Conservation (phyloP, 1,140 invertebrate genomes). For the Galleria mellonella region DNA sequence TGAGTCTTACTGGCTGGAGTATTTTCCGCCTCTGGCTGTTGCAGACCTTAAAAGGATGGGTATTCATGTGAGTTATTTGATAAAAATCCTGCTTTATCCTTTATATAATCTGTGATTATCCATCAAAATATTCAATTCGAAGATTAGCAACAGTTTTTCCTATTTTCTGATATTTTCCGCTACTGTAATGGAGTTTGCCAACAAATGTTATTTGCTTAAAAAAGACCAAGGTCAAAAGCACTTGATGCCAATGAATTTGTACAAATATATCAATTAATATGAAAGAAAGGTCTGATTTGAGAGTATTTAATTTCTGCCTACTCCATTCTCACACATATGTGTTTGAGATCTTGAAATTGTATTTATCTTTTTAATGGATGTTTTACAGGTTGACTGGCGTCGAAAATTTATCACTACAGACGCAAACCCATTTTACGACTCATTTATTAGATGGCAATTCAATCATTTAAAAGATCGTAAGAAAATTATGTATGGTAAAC, state of each 20-base stretch:
- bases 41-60: constrained; percentile 93
- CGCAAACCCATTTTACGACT: constrained; percentile 98
- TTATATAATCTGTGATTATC: too few relatives aligned
- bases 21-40: constrained; percentile 95
- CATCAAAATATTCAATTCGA: too few relatives aligned
- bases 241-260: too few relatives aligned
- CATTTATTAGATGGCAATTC: constrained; percentile 98
- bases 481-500: constrained; percentile 97
- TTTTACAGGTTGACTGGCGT: constrained; percentile 93
- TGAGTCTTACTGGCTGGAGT: constrained; percentile 93
- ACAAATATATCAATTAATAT: too few relatives aligned
- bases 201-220: neutral
- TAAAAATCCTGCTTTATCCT: constrained; percentile 6
- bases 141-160: too few relatives aligned
- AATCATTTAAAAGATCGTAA: constrained; percentile 89
- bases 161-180: too few relatives aligned
- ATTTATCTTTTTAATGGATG: neutral
- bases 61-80: constrained; percentile 81
- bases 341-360: too few relatives aligned
- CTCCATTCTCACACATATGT: too few relatives aligned
- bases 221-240: too few relatives aligned
- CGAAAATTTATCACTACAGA: constrained; percentile 98
- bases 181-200: too few relatives aligned
- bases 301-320: too few relatives aligned
- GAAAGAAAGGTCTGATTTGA: too few relatives aligned